Conservation (phyloP, 2,113 vertebrate species). For the Catharus fuscescens region DNA sequence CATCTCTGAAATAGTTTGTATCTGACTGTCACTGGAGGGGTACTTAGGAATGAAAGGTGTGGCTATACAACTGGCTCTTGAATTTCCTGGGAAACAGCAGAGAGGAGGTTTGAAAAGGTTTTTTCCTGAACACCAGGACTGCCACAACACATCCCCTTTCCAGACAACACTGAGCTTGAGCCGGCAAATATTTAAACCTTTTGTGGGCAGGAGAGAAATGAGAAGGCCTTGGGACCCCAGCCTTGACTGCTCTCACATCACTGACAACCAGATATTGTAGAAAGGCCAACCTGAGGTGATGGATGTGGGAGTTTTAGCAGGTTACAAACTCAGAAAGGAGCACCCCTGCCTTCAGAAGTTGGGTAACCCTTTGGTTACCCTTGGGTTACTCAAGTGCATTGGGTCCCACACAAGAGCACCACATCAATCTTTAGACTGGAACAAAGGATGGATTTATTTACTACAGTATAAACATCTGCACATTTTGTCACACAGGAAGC, state of each 20-base stretch:
- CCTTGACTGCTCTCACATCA: neutral
- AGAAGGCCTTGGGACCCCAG: accelerated
- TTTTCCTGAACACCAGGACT: neutral
- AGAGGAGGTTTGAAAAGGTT: neutral
- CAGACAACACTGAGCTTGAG: neutral
- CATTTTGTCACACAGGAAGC: neutral
- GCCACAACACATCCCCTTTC: neutral
- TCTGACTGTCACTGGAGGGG: neutral
- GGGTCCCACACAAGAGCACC: neutral
- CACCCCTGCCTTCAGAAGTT: neutral
- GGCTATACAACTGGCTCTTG: neutral
- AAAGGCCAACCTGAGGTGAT: neutral
- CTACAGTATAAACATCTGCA: neutral
- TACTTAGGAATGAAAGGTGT: neutral
- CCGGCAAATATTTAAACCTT: neutral
- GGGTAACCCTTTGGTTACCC: neutral
- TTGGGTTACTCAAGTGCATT: accelerated
- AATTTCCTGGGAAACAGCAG: neutral
- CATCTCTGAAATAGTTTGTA: neutral
- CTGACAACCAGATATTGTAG: accelerated
- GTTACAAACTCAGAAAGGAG: neutral
- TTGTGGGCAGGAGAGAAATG: neutral
- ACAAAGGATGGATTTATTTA: neutral
- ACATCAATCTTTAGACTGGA: neutral
- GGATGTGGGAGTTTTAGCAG: neutral